Percentiles rank a stretch among this genome's conserved stretches.
phyloP scores from a whole-genome alignment of 2,113 vertebrate species.

The Rhinolophus sinicus region DNA sequence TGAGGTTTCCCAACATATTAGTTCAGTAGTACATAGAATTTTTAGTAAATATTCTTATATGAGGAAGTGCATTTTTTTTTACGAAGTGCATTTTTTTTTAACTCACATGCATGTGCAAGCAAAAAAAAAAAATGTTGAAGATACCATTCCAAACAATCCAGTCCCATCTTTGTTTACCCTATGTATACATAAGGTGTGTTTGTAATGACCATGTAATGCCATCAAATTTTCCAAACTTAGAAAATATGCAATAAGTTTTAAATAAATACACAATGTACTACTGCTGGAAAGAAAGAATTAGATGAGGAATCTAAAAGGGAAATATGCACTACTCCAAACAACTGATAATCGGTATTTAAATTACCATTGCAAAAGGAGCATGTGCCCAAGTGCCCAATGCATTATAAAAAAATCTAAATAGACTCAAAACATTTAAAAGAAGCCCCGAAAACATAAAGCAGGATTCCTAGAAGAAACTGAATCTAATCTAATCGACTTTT shows the following conservation, averaged over 20 bases:
- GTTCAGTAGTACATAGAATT: not conserved
- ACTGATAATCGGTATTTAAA: not conserved
- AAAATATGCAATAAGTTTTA: not conserved
- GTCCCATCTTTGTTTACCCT: not conserved
- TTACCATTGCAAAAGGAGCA: not conserved
- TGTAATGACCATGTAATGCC: not conserved
- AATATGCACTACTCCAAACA: not conserved
- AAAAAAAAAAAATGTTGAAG: not conserved
- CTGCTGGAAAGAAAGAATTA: not conserved
- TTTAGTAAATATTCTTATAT: not conserved
- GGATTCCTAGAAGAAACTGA: not conserved
- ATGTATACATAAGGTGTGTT: not conserved
- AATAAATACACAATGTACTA: not conserved
- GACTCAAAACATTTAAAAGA: not conserved
- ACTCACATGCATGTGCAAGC: not conserved
- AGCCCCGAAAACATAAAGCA: not conserved
- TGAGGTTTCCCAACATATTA: not conserved
- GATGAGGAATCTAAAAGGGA: not conserved
- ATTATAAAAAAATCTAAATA: not conserved
- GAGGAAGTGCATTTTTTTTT: not conserved
- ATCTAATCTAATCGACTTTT: not conserved
- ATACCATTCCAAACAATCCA: not conserved
- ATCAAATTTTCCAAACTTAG: not conserved
- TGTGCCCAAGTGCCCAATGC: not conserved
- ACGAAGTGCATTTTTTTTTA: not conserved